Evolutionary conservation across 2,888 invertebrate genomes (phyloP).

Genomic region (Taphrorychus bicolor): DNA sequence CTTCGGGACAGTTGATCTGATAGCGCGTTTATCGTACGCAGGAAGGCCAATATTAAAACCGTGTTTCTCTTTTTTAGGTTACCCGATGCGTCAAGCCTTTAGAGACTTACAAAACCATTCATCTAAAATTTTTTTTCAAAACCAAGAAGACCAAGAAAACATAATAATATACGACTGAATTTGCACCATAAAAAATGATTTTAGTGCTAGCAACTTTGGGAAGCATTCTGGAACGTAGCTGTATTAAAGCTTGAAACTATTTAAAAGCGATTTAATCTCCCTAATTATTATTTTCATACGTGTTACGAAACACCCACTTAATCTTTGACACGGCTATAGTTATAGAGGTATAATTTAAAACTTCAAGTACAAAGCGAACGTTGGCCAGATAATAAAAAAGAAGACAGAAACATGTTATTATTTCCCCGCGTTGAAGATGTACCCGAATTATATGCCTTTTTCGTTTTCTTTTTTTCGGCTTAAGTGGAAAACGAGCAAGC

Average conservation of each 20-base stretch:
- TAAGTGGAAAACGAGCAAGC: background rate
- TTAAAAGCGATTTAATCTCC: constrained; percentile 50
- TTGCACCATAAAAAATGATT: too few species aligned
- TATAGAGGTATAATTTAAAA: constrained; percentile 43
- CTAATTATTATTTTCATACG: constrained; percentile 53
- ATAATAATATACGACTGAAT: too few species aligned
- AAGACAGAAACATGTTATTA: constrained; percentile 31
- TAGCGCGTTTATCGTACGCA: constrained; percentile 36
- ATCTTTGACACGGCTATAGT: constrained; percentile 49
- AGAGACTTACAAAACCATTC: too few species aligned
- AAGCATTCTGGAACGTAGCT: constrained; percentile 21
- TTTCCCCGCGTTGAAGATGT: constrained; percentile 1
- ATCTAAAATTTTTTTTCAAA: too few species aligned
- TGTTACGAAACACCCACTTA: constrained; percentile 53
- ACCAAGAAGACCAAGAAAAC: too few species aligned
- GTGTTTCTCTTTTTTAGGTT: constrained; percentile 29
- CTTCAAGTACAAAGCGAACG: constrained; percentile 38
- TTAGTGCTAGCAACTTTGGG: background rate
- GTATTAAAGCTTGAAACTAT: constrained; percentile 20
- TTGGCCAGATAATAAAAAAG: constrained; percentile 20
- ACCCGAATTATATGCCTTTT: background rate
- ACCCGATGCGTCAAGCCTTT: background rate
- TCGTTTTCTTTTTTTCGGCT: background rate
- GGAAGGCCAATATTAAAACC: constrained; percentile 39
- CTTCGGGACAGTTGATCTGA: constrained; percentile 34